Conservation (phyloP, 2,888 invertebrate genomes). For the Dryobota labecula region DNA sequence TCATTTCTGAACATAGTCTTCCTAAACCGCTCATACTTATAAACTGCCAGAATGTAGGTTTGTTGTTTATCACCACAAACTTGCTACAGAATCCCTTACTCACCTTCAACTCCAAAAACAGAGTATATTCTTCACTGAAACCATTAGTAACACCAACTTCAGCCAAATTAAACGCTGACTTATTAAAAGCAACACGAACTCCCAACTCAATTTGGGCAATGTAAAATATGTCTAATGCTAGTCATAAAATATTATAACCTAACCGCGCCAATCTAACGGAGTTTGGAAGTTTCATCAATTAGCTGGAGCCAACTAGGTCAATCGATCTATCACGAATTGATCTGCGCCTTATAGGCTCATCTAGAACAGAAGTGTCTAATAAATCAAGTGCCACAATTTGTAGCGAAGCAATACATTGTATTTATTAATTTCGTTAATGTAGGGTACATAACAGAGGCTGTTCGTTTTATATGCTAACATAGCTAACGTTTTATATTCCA, state of each 20-base stretch:
- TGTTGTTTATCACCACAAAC: not conserved
- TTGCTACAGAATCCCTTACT: not conserved
- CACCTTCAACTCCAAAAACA: not conserved
- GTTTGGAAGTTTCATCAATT: constrained; percentile 67
- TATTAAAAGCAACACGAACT: constrained; percentile 56
- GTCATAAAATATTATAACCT: constrained; percentile 64
- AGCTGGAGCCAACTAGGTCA: constrained; percentile 65
- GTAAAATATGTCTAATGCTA: constrained; percentile 60
- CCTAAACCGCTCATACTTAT: not conserved
- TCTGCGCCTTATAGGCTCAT: constrained; percentile 61
- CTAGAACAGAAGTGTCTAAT: constrained; percentile 61
- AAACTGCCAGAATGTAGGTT: not conserved
- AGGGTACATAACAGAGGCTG: too few species aligned
- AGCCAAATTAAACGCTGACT: constrained; percentile 55
- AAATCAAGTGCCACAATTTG: constrained; percentile 46
- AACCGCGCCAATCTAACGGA: constrained; percentile 56
- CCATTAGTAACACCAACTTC: constrained; percentile 15
- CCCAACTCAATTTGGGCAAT: constrained; percentile 55
- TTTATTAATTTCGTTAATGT: constrained; percentile 24
- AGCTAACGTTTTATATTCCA: not conserved
- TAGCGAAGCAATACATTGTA: constrained; percentile 16
- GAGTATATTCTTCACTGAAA: constrained; percentile 13
- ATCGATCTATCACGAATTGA: constrained; percentile 67
- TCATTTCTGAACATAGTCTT: not conserved
- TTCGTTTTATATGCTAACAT: too few species aligned